Conservation (phyloP, 2,888 invertebrate species). For the Napeogenes inachia region DNA sequence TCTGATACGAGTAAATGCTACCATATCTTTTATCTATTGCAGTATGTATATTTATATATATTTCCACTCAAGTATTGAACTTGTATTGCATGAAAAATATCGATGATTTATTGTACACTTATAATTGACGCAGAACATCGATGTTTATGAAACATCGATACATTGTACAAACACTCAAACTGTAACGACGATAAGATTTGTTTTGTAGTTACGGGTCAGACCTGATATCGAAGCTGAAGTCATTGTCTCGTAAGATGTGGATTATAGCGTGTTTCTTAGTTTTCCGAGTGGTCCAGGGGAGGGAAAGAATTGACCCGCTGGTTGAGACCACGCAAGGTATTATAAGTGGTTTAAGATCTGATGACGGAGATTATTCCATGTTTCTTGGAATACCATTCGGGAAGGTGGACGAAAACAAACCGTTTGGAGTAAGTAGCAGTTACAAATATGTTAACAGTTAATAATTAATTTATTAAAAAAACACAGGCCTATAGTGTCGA, state of each 20-base stretch:
- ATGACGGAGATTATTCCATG: constrained; percentile 41
- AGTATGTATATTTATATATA: no score
- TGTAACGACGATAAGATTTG: no score
- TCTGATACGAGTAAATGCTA: no score
- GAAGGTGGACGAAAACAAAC: constrained; percentile 37
- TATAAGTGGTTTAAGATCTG: constrained; percentile 36
- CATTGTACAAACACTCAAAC: no score
- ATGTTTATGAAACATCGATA: no score
- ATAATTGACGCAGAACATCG: no score
- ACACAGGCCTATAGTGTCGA: background rate
- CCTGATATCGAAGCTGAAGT: no score
- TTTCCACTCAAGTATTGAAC: no score
- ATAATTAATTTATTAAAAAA: background rate
- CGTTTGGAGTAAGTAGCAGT: constrained; percentile 42
- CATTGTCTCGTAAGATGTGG: background rate
- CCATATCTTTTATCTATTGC: no score
- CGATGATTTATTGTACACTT: no score
- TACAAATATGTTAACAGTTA: constrained; percentile 27
- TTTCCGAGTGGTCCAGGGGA: constrained; percentile 7
- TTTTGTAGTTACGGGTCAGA: no score
- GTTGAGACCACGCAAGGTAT: constrained; percentile 35
- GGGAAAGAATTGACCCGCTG: constrained; percentile 23
- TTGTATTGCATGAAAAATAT: no score
- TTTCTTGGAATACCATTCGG: constrained; percentile 47
- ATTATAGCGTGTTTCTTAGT: background rate